Conservation (phyloP, 2,797 vertebrate genomes). For the Ctenochaetus hawaiiensis region DNA sequence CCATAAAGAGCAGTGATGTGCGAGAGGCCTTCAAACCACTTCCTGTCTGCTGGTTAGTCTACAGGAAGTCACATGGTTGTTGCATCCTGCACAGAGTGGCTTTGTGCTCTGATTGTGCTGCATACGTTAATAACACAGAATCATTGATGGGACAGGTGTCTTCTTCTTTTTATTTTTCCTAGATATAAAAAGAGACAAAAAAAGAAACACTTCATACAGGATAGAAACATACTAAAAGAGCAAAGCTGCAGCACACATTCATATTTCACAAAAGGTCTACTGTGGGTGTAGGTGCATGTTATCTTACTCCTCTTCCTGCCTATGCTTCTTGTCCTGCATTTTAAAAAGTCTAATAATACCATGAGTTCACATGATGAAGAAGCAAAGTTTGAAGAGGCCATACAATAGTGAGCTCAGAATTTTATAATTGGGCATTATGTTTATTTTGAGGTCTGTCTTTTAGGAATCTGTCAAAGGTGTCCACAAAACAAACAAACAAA, state of each 20-base stretch:
- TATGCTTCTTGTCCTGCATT: background rate
- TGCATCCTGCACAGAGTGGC: slow-evolving; percentile 74
- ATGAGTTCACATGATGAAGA: too few relatives aligned
- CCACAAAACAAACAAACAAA: too few relatives aligned
- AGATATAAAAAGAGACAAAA: slow-evolving; percentile 11
- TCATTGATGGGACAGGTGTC: slow-evolving; percentile 20
- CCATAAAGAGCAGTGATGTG: slow-evolving; percentile 66
- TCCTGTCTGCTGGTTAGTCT: slow-evolving; percentile 76
- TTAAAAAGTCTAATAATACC: background rate
- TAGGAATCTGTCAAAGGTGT: too few relatives aligned
- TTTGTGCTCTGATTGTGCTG: slow-evolving; percentile 60
- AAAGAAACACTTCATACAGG: background rate
- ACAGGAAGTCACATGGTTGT: slow-evolving; percentile 83
- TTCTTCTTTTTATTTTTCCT: slow-evolving; percentile 8
- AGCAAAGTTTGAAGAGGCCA: too few relatives aligned
- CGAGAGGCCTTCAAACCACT: slow-evolving; percentile 75
- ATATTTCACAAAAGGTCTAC: slow-evolving; percentile 3
- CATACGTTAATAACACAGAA: slow-evolving; percentile 21
- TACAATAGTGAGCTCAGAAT: too few relatives aligned
- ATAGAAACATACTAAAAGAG: slow-evolving; percentile 22
- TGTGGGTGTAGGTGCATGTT: slow-evolving; percentile 10
- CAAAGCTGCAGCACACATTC: slow-evolving; percentile 29
- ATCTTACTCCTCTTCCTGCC: slow-evolving; percentile 18
- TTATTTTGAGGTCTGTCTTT: too few relatives aligned
- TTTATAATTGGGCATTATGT: too few relatives aligned